phyloP scores from a whole-genome alignment of 2,888 invertebrate species.

The Poecilus cupreus region DNA sequence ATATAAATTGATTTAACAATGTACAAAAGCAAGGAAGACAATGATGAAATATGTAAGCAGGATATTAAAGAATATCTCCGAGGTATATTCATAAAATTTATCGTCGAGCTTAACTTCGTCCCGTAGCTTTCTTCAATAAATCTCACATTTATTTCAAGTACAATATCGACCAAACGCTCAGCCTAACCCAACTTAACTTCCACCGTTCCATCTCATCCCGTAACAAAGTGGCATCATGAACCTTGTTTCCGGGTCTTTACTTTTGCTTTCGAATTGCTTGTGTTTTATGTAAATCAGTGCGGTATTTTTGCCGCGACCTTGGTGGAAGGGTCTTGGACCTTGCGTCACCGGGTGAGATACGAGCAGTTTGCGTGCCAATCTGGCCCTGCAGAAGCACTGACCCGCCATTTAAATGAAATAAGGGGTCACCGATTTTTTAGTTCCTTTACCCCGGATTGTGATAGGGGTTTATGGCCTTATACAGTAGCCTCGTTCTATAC shows the following conservation, averaged over 20 bases:
- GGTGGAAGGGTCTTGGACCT: not conserved
- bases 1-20: not conserved
- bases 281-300: not conserved
- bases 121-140: not conserved
- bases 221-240: not conserved
- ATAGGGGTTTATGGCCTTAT: not conserved
- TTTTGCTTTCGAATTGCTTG: not conserved
- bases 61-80: not conserved
- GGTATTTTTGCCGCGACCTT: constrained; percentile 22
- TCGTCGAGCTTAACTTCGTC: not conserved
- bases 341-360: not conserved
- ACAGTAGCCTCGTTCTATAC: no score
- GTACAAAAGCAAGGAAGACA: not conserved
- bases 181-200: not conserved
- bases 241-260: constrained; percentile 17
- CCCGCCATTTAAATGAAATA: constrained; percentile 9
- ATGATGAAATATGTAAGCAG: constrained; percentile 1
- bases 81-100: not conserved
- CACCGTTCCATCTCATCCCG: no score
- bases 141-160: not conserved
- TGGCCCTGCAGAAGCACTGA: constrained; percentile 5
- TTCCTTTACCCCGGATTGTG: constrained; percentile 4
- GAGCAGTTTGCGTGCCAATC: not conserved
- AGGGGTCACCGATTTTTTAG: constrained; percentile 22
- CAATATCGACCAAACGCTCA: not conserved